A percentile compares a stretch with the other conserved stretches of the same genome.
phyloP scores from a whole-genome alignment of 2,113 vertebrate genomes.

The Anoura caudifer region DNA sequence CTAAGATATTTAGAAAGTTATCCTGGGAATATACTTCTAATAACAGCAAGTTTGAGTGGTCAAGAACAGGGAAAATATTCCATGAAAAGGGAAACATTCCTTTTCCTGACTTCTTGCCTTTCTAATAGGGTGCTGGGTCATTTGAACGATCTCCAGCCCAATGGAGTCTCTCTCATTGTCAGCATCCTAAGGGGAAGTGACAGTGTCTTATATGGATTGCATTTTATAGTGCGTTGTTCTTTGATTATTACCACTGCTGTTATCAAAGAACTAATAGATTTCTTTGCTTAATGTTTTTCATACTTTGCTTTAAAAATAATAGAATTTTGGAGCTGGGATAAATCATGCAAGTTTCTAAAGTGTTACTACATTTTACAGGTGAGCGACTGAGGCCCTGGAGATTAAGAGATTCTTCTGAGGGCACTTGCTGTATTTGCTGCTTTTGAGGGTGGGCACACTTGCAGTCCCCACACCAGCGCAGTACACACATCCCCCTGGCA shows the following conservation, averaged over 20 bases:
- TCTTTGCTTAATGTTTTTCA: neutral
- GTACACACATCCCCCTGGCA: neutral
- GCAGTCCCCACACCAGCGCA: rapidly evolving
- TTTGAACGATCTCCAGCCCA: rapidly evolving
- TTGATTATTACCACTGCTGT: neutral
- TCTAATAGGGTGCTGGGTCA: neutral
- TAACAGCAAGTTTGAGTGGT: neutral
- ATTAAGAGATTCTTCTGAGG: neutral
- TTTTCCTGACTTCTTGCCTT: neutral
- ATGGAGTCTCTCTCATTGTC: neutral
- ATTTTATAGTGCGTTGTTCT: neutral
- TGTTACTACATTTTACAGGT: neutral
- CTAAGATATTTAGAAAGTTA: neutral
- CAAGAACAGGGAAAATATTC: neutral
- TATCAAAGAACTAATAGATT: neutral
- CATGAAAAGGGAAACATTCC: neutral
- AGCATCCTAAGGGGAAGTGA: neutral
- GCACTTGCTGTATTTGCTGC: rapidly evolving
- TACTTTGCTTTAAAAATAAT: neutral
- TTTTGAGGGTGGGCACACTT: rapidly evolving
- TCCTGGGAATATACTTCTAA: neutral
- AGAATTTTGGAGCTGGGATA: neutral
- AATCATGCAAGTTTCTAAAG: neutral
- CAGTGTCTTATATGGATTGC: neutral
- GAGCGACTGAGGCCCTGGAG: rapidly evolving